Percentiles rank a stretch among this genome's conserved stretches.
These are phyloP conservation scores for Gallinago media DNA, from an alignment of 2,113 vertebrate genomes.

Conservation along the genomic window DNA sequence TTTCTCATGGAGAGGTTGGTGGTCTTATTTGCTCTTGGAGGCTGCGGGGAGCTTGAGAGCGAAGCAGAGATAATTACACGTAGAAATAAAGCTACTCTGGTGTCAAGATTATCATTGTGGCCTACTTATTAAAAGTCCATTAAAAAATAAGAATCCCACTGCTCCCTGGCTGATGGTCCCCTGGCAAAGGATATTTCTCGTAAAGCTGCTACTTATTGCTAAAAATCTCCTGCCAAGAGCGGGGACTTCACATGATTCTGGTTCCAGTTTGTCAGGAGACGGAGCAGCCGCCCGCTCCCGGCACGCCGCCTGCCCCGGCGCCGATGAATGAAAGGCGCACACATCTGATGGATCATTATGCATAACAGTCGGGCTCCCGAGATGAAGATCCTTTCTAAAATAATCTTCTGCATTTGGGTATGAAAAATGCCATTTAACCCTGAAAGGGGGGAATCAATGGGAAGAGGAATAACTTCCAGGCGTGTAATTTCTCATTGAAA, in stretches of 20 bases:
- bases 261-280: constrained; percentile 3
- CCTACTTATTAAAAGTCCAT: constrained; percentile 68
- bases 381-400: not conserved
- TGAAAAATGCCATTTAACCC: not conserved
- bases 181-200: constrained; percentile 59
- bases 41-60: not conserved
- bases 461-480: not conserved
- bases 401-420: not conserved
- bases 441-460: not conserved
- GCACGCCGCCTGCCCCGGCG: rapidly evolving
- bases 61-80: constrained; percentile 12
- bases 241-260: not conserved
- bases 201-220: constrained; percentile 62
- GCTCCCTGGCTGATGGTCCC: constrained; percentile 45
- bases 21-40: constrained; percentile 43
- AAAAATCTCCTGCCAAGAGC: constrained; percentile 46
- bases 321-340: not conserved
- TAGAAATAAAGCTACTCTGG: constrained; percentile 2
- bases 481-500: not conserved
- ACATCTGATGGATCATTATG: not conserved
- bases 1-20: constrained; percentile 36
- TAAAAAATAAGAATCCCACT: constrained; percentile 60
- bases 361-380: not conserved
- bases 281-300: not conserved
- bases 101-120: constrained; percentile 56